Conservation (phyloP, 2,113 vertebrate genomes). For the Tupaia chinensis region DNA sequence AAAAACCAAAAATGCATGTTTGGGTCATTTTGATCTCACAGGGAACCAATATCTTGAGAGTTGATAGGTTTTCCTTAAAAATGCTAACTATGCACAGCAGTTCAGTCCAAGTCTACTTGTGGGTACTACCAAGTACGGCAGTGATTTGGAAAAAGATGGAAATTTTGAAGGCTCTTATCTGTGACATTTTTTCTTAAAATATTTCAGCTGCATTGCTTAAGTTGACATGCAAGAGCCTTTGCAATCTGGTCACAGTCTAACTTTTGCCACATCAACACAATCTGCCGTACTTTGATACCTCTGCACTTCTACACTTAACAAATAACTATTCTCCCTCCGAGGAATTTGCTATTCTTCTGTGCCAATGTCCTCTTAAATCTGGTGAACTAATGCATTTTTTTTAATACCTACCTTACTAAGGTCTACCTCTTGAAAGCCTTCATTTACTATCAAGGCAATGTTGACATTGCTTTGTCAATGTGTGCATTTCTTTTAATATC, state of each 20-base stretch:
- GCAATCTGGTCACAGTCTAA: background rate
- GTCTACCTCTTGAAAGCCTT: background rate
- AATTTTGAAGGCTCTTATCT: background rate
- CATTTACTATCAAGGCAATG: background rate
- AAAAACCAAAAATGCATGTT: no score
- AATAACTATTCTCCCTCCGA: background rate
- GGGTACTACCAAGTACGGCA: background rate
- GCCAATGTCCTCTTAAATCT: background rate
- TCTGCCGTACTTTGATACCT: background rate
- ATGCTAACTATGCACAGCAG: background rate
- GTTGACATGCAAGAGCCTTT: background rate
- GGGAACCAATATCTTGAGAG: background rate
- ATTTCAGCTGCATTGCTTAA: background rate
- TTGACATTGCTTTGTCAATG: background rate
- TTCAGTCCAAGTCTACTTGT: background rate
- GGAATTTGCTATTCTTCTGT: background rate
- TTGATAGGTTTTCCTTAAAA: background rate
- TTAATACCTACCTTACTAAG: background rate
- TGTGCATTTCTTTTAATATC: background rate
- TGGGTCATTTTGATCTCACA: background rate
- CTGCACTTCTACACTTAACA: background rate
- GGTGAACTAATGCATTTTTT: background rate
- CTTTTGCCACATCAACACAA: background rate
- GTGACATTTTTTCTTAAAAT: background rate
- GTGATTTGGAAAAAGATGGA: background rate